Evolutionary conservation across 2,888 invertebrate genomes (phyloP).

Genomic region (Laothoe populi): DNA sequence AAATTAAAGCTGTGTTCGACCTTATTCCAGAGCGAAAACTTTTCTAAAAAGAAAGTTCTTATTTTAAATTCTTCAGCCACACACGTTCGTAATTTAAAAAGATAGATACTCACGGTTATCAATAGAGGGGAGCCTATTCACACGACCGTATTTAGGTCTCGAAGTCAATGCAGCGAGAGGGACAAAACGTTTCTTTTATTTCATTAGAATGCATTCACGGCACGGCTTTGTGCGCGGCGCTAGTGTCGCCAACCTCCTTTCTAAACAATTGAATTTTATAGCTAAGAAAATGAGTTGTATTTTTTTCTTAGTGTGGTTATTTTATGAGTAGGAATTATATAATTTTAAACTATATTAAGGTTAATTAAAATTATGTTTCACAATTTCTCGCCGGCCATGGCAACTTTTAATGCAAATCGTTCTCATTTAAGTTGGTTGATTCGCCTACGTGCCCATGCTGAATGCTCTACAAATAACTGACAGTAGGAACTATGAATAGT

Average conservation of each 20-base stretch:
- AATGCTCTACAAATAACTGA: too few species aligned
- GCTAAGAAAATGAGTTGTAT: constrained; percentile 42
- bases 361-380: too few species aligned
- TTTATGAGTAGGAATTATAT: constrained; percentile 21
- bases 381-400: too few species aligned
- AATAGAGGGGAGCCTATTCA: constrained; percentile 51
- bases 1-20: too few species aligned
- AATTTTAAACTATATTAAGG: background rate
- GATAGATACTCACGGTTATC: constrained; percentile 46
- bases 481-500: too few species aligned
- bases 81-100: constrained; percentile 30
- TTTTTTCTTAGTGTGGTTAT: constrained; percentile 30
- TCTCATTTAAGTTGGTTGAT: too few species aligned
- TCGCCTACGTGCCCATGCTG: too few species aligned
- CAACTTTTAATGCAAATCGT: too few species aligned
- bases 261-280: constrained; percentile 51
- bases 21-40: too few species aligned
- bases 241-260: constrained; percentile 44
- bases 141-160: constrained; percentile 55
- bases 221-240: constrained; percentile 50
- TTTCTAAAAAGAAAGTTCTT: background rate
- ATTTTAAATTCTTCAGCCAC: constrained; percentile 7
- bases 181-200: constrained; percentile 73
- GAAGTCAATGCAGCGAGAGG: constrained; percentile 52
- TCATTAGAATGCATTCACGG: constrained; percentile 69